phyloP scores from a whole-genome alignment of 2,888 invertebrate genomes.

The Cynaeus angustus region DNA sequence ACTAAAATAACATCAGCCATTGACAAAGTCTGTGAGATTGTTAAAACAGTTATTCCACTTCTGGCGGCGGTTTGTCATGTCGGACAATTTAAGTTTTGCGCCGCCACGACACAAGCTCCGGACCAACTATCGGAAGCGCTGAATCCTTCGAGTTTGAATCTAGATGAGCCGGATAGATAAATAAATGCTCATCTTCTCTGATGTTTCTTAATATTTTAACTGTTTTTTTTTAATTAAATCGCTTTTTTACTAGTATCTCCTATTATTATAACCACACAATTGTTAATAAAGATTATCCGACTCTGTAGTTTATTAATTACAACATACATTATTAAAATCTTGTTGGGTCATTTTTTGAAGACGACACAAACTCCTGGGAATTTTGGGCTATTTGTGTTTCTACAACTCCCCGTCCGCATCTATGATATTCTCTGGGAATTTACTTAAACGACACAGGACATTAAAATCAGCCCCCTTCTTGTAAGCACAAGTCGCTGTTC shows the following conservation, averaged over 20 bases:
- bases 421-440: slow-evolving; percentile 20
- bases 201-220: neutral
- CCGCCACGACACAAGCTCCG: slow-evolving; percentile 65
- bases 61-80: slow-evolving; percentile 69
- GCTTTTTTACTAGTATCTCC: too few species aligned
- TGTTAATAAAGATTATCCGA: too few species aligned
- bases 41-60: slow-evolving; percentile 69
- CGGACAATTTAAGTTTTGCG: slow-evolving; percentile 69
- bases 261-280: too few species aligned
- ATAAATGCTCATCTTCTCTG: slow-evolving; percentile 11
- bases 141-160: slow-evolving; percentile 58
- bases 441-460: slow-evolving; percentile 41
- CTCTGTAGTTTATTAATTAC: too few species aligned
- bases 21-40: slow-evolving; percentile 68
- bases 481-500: slow-evolving; percentile 49
- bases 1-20: slow-evolving; percentile 65
- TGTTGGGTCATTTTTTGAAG: too few species aligned
- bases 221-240: too few species aligned
- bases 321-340: too few species aligned
- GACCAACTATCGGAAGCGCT: slow-evolving; percentile 60
- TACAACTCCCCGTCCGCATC: neutral
- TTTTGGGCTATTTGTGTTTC: slow-evolving; percentile 1
- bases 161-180: slow-evolving; percentile 54
- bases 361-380: neutral
- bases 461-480: slow-evolving; percentile 53